Percentiles rank a stretch among this genome's conserved stretches.
phyloP scores from a whole-genome alignment of 2,797 vertebrate species.

The Chiloscyllium punctatum region DNA sequence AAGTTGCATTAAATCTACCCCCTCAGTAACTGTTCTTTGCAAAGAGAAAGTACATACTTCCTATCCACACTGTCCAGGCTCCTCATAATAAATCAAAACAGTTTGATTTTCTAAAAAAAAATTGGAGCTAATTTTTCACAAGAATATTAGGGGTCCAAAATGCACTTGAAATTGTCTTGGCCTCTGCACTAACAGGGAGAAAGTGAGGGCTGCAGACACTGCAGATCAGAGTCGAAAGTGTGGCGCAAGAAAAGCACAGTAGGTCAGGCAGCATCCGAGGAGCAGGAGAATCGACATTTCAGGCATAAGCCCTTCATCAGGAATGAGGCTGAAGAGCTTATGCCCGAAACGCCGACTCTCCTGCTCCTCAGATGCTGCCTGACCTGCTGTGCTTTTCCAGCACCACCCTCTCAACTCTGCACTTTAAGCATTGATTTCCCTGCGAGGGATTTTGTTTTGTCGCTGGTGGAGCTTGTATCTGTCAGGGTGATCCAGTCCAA shows the following conservation, averaged over 20 bases:
- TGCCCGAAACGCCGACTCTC: no score
- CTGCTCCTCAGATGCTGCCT: no score
- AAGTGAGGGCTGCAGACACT: no score
- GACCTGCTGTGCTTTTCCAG: no score
- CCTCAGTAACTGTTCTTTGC: no score
- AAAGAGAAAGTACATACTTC: not conserved
- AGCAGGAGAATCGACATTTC: no score
- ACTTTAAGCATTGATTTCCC: not conserved
- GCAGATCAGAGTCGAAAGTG: no score
- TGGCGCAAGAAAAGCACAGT: no score
- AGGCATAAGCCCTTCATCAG: no score
- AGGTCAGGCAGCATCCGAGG: no score
- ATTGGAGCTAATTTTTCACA: not conserved
- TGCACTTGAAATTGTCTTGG: not conserved
- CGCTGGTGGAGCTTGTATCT: not conserved
- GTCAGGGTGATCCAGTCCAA: not conserved
- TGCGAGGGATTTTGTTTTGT: not conserved
- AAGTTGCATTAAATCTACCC: not conserved
- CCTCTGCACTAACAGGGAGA: not conserved
- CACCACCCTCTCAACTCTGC: not conserved
- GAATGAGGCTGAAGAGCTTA: no score
- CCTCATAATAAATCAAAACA: not conserved
- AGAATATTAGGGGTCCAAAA: not conserved
- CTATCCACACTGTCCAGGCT: no score
- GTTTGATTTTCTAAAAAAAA: not conserved